phyloP scores from a whole-genome alignment of 2,113 vertebrate species.

The Myocastor coypus region DNA sequence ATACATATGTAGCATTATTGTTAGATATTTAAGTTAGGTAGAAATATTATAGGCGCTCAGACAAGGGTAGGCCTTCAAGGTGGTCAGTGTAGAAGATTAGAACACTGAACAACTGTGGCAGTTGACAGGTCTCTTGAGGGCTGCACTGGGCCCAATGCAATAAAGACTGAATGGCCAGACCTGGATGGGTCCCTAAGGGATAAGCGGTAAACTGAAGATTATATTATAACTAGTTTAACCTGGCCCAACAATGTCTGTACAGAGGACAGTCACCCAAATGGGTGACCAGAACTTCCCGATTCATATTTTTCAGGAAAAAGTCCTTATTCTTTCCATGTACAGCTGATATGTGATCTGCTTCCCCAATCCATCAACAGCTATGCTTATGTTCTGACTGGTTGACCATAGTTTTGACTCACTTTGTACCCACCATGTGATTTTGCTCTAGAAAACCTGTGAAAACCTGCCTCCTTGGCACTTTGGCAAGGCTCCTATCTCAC shows the following conservation, averaged over 20 bases:
- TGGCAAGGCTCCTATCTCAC: background rate
- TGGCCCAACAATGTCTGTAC: background rate
- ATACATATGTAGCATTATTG: background rate
- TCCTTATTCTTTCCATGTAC: background rate
- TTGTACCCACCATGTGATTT: background rate
- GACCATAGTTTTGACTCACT: background rate
- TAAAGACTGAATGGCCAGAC: background rate
- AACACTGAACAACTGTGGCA: background rate
- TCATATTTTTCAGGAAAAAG: background rate
- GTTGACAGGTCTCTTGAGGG: background rate
- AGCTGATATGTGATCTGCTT: background rate
- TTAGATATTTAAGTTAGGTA: background rate
- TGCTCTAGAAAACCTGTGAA: background rate
- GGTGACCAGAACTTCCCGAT: background rate
- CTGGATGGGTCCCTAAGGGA: background rate
- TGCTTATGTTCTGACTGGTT: background rate
- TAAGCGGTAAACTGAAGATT: background rate
- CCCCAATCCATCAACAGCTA: background rate
- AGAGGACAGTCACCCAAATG: background rate
- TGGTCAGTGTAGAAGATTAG: background rate
- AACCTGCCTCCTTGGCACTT: background rate
- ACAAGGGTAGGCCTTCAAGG: background rate
- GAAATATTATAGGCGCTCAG: background rate
- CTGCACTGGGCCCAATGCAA: background rate
- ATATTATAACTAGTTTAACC: background rate